These are phyloP conservation scores for Sussaba pulchella DNA, from an alignment of 2,888 invertebrate species.

Conservation along the genomic window DNA sequence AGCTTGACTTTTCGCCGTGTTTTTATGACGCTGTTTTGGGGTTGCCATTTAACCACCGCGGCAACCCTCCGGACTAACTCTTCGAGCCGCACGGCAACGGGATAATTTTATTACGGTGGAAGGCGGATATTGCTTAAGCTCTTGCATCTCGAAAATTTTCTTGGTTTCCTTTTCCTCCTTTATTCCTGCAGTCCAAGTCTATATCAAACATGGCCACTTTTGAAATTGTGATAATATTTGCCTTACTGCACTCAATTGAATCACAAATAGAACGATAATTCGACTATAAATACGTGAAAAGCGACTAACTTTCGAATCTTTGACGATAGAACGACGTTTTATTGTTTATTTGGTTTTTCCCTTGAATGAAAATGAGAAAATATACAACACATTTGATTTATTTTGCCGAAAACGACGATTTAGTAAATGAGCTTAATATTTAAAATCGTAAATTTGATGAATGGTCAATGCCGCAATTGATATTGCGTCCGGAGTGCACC, in stretches of 20 bases:
- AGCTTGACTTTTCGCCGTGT: slow-evolving; percentile 54
- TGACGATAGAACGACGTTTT: background rate
- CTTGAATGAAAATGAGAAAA: slow-evolving; percentile 30
- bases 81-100: slow-evolving; percentile 48
- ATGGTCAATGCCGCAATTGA: slow-evolving; percentile 32
- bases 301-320: background rate
- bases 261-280: slow-evolving; percentile 34
- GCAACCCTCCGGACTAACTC: slow-evolving; percentile 56
- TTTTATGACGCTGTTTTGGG: slow-evolving; percentile 64
- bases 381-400: slow-evolving; percentile 13
- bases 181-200: slow-evolving; percentile 24
- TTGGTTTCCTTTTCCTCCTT: slow-evolving; percentile 19
- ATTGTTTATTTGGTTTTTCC: background rate
- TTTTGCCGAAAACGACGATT: slow-evolving; percentile 31
- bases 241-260: slow-evolving; percentile 3
- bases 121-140: slow-evolving; percentile 34
- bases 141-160: slow-evolving; percentile 42
- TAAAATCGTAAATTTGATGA: slow-evolving; percentile 58
- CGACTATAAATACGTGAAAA: slow-evolving; percentile 31
- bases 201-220: slow-evolving; percentile 17
- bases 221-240: slow-evolving; percentile 30
- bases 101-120: slow-evolving; percentile 66
- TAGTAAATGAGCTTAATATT: slow-evolving; percentile 42
- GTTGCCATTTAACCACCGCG: slow-evolving; percentile 61
- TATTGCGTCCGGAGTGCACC: slow-evolving; percentile 51